Evolutionary conservation across 2,888 invertebrate species (phyloP).

Genomic region (Parasteatoda lunata): DNA sequence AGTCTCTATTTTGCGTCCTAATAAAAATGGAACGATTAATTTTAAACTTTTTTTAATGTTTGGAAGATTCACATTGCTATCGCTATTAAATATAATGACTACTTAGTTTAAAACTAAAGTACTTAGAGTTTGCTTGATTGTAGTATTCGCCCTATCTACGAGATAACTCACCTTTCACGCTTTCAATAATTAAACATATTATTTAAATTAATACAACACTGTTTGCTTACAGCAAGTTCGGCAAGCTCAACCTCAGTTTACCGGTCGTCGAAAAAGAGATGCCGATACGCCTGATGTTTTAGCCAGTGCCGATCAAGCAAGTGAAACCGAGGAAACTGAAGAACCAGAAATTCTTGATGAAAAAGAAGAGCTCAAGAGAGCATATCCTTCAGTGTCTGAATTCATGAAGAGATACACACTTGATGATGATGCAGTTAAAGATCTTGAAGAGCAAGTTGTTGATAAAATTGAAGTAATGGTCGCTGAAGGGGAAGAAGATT

Average conservation of each 20-base stretch:
- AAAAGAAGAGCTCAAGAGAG: conserved; percentile 7
- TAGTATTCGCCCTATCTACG: too few relatives aligned
- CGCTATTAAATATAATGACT: too few relatives aligned
- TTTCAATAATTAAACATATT: too few relatives aligned
- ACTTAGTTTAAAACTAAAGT: too few relatives aligned
- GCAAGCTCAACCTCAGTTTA: conserved; percentile 59
- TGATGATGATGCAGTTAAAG: conserved; percentile 21
- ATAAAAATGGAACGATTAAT: too few relatives aligned
- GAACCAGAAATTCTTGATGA: conserved; percentile 20
- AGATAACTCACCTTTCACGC: too few relatives aligned
- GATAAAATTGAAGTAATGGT: conserved; percentile 55
- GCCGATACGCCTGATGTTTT: neutral
- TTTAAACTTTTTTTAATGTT: too few relatives aligned
- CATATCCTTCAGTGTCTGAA: conserved; percentile 25
- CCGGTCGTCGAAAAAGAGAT: conserved; percentile 37
- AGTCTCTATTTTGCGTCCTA: too few relatives aligned
- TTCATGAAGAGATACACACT: conserved; percentile 35
- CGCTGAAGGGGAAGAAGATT: conserved; percentile 30
- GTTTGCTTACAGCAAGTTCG: conserved; percentile 47
- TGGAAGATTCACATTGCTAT: too few relatives aligned
- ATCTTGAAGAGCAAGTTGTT: conserved; percentile 47
- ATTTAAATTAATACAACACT: too few relatives aligned
- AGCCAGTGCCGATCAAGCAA: neutral
- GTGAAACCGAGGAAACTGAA: neutral
- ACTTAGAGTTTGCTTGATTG: too few relatives aligned